Evolutionary conservation across 2,888 invertebrate species (phyloP).

Genomic region (Tromatobia lineatoria): DNA sequence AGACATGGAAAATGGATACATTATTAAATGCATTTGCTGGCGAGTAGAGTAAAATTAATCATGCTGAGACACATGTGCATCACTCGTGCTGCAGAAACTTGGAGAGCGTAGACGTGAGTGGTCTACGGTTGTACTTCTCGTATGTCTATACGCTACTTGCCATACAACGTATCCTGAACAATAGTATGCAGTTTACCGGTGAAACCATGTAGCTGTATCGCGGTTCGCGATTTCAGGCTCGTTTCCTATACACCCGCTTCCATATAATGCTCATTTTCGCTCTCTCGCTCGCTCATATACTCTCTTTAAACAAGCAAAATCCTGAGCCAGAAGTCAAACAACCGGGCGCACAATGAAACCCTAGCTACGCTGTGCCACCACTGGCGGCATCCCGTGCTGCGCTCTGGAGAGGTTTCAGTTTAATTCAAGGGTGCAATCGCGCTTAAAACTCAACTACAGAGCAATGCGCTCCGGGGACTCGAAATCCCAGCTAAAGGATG

Average conservation of each 20-base stretch:
- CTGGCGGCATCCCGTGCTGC: conserved; percentile 3
- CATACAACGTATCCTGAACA: conserved; percentile 18
- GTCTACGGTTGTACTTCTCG: neutral
- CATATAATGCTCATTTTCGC: conserved; percentile 22
- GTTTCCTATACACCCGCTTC: conserved; percentile 28
- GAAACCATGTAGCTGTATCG: conserved; percentile 7
- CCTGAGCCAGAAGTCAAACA: conserved; percentile 58
- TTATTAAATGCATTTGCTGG: neutral
- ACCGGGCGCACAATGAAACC: conserved; percentile 61
- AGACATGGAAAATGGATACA: neutral
- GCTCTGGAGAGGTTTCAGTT: conserved; percentile 55
- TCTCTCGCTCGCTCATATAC: neutral
- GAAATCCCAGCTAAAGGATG: conserved; percentile 21
- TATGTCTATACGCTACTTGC: conserved; percentile 13
- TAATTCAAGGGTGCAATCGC: conserved; percentile 62
- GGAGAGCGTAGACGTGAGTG: neutral
- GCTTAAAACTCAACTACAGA: conserved; percentile 48
- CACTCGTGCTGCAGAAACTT: neutral
- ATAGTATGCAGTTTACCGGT: conserved; percentile 33
- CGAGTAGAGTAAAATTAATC: conserved; percentile 6
- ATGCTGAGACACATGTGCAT: conserved; percentile 14
- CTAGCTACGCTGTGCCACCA: conserved; percentile 13
- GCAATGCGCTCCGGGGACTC: conserved; percentile 1
- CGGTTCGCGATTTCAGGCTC: neutral
- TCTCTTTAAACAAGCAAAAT: conserved; percentile 65